Evolutionary conservation across 2,888 invertebrate species (phyloP).

Genomic region (Harpagoxenus sublaevis): DNA sequence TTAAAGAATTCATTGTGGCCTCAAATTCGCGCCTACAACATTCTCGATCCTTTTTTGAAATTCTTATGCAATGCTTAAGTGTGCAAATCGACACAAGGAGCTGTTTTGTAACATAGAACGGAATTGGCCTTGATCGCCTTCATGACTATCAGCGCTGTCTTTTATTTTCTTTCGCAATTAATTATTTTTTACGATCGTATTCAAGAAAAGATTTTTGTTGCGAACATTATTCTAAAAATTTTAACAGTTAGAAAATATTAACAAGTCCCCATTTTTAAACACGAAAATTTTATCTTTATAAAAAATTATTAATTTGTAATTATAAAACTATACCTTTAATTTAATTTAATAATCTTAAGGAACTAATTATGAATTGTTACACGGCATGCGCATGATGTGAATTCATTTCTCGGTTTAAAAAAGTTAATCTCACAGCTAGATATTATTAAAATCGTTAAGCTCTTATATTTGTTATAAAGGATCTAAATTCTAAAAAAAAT

Average conservation of each 20-base stretch:
- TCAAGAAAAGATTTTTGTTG: background rate
- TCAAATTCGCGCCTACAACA: slow-evolving; percentile 68
- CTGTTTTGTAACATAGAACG: slow-evolving; percentile 67
- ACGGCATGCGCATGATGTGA: background rate
- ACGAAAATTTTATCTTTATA: background rate
- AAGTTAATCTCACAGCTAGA: background rate
- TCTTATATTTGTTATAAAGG: background rate
- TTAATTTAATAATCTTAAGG: slow-evolving; percentile 4
- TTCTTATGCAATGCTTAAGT: slow-evolving; percentile 72
- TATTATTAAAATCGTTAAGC: background rate
- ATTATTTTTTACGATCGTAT: slow-evolving; percentile 57
- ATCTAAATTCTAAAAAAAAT: background rate
- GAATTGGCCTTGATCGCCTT: background rate
- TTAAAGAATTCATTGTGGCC: slow-evolving; percentile 45
- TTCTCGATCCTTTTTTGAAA: slow-evolving; percentile 68
- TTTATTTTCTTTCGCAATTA: slow-evolving; percentile 61
- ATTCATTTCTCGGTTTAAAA: background rate
- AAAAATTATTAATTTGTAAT: background rate
- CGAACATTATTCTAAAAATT: background rate
- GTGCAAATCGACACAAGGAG: slow-evolving; percentile 69
- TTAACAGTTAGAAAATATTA: background rate
- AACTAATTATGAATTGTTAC: background rate
- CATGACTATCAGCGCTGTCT: slow-evolving; percentile 50
- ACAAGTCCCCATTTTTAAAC: background rate
- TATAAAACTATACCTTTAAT: background rate